Percentiles rank a stretch among this genome's conserved stretches.
phyloP scores from a whole-genome alignment of 2,888 invertebrate genomes.

The Mellilla xanthometata region DNA sequence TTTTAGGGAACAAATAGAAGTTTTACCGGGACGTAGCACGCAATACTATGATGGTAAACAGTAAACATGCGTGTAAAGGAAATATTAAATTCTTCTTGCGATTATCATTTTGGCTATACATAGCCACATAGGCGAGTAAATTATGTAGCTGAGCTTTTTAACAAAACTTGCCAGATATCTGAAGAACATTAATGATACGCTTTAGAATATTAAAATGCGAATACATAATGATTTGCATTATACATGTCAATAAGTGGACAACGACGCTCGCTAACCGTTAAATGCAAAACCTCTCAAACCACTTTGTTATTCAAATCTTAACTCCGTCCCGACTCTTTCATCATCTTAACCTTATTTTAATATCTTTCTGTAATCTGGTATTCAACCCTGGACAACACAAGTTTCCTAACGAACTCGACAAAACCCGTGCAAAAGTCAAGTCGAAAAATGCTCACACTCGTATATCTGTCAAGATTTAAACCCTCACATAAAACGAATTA shows the following conservation, averaged over 20 bases:
- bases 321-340: conserved; percentile 33
- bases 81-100: conserved; percentile 1
- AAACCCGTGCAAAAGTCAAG: conserved; percentile 27
- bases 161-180: too few species aligned
- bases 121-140: too few species aligned
- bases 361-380: conserved; percentile 36
- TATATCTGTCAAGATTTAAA: conserved; percentile 63
- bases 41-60: conserved; percentile 1
- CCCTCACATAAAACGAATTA: conserved; percentile 54
- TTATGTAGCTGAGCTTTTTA: too few species aligned
- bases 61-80: conserved; percentile 10
- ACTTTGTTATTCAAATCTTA: conserved; percentile 49
- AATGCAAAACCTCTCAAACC: conserved; percentile 35
- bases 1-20: background rate
- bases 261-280: too few species aligned
- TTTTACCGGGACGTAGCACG: background rate
- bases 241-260: background rate
- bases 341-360: conserved; percentile 41
- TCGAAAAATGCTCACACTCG: conserved; percentile 42
- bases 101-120: background rate
- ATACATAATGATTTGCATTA: background rate
- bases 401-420: conserved; percentile 27
- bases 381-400: conserved; percentile 22
- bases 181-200: too few species aligned
- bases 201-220: background rate